Evolutionary conservation across 2,113 vertebrate species (phyloP).

Genomic region (Martes martes): DNA sequence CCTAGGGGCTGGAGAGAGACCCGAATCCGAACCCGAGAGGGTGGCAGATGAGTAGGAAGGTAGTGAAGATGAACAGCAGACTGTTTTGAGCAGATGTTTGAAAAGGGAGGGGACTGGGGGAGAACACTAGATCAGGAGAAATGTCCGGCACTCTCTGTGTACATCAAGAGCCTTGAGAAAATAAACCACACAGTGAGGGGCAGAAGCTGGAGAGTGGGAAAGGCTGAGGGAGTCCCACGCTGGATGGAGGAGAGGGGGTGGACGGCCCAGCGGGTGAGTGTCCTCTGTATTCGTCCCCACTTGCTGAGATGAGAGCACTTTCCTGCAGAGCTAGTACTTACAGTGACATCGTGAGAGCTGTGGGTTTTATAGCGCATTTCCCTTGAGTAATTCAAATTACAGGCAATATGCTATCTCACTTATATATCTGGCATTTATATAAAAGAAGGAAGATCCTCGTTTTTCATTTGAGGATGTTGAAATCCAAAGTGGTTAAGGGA

Average conservation of each 20-base stretch:
- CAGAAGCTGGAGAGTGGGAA: neutral
- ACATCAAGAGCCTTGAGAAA: neutral
- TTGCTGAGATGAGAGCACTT: neutral
- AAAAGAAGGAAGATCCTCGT: neutral
- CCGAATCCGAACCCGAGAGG: neutral
- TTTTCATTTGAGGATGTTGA: slow-evolving; percentile 17
- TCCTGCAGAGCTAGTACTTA: too few species aligned
- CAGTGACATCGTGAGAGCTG: neutral
- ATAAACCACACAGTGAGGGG: neutral
- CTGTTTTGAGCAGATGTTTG: neutral
- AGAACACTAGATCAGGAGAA: neutral
- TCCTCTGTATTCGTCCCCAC: neutral
- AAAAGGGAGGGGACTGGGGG: neutral
- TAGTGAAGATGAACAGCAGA: too few species aligned
- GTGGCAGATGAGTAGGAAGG: too few species aligned
- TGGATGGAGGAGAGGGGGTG: rapidly evolving
- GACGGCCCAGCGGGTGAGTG: rapidly evolving
- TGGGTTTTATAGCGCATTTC: neutral
- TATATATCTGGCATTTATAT: neutral
- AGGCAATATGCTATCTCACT: neutral
- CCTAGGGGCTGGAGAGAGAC: neutral
- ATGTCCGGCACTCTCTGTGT: neutral
- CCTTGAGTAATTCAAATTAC: neutral
- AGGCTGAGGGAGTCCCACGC: neutral
- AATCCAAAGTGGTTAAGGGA: neutral